Percentiles rank a stretch among this genome's conserved stretches.
phyloP scores from a whole-genome alignment of 2,888 invertebrate genomes.

The Troides helena region DNA sequence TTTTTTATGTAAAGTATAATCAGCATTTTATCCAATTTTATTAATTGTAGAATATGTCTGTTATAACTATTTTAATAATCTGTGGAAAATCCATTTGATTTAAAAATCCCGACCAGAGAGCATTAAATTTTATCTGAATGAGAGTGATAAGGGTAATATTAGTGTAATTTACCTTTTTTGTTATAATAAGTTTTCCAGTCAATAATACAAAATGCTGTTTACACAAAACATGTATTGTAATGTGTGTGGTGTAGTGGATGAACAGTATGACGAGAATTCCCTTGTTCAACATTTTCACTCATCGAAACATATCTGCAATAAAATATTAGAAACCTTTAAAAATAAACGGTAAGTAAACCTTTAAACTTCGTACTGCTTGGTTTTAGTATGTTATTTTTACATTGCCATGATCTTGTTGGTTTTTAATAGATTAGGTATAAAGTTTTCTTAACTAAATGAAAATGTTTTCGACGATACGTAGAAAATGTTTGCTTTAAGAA shows the following conservation, averaged over 20 bases:
- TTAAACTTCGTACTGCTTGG: too few relatives aligned
- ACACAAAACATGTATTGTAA: slow-evolving; percentile 44
- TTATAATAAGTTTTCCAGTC: background rate
- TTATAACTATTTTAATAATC: background rate
- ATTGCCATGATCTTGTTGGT: background rate
- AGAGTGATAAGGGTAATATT: slow-evolving; percentile 6
- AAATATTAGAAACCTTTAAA: slow-evolving; percentile 49
- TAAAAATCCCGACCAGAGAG: slow-evolving; percentile 7
- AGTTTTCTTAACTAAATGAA: background rate
- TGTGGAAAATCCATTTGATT: too few relatives aligned
- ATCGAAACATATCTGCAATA: slow-evolving; percentile 53
- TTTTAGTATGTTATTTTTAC: background rate
- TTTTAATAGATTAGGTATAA: background rate
- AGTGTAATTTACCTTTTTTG: background rate
- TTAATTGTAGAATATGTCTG: background rate
- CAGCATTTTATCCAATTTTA: background rate
- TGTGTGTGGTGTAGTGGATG: slow-evolving; percentile 53
- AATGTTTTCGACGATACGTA: too few relatives aligned
- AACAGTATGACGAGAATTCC: slow-evolving; percentile 49
- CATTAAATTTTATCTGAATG: slow-evolving; percentile 9
- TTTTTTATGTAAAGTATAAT: background rate
- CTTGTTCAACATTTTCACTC: slow-evolving; percentile 41
- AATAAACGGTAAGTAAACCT: slow-evolving; percentile 49
- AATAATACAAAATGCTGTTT: background rate
- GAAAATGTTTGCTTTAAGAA: too few relatives aligned